Conservation (phyloP, 2,797 vertebrate species). For the Urophycis tenuis region DNA sequence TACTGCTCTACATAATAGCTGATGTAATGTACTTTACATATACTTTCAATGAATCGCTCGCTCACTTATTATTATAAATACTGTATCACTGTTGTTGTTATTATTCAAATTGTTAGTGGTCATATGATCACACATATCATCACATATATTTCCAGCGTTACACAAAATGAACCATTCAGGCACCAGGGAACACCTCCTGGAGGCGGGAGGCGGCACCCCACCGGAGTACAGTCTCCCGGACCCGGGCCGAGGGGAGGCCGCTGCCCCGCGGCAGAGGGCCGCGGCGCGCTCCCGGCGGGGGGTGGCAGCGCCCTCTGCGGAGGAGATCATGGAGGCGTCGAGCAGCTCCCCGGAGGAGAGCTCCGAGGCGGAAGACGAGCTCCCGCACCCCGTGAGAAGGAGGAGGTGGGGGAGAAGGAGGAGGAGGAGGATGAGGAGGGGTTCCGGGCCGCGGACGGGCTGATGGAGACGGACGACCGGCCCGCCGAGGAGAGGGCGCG, state of each 20-base stretch:
- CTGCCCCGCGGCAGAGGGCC: not conserved
- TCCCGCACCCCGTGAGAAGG: too few relatives aligned
- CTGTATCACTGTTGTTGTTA: not conserved
- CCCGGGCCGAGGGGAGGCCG: not conserved
- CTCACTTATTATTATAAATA: not conserved
- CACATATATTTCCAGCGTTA: not conserved
- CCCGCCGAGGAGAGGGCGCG: constrained; percentile 65
- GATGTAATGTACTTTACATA: not conserved
- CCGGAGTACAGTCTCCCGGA: not conserved
- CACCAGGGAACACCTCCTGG: not conserved
- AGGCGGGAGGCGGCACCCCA: not conserved
- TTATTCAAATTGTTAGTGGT: not conserved
- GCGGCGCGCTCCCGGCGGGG: not conserved
- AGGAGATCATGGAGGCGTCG: not conserved
- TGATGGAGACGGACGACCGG: constrained; percentile 69
- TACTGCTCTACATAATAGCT: not conserved
- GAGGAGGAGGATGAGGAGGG: not conserved
- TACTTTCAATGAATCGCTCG: too few relatives aligned
- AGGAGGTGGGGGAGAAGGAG: too few relatives aligned
- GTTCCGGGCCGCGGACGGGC: too few relatives aligned
- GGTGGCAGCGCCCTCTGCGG: not conserved
- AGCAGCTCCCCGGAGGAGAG: not conserved
- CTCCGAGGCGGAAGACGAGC: too few relatives aligned
- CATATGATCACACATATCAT: not conserved
- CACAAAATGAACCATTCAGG: not conserved